Base-by-base conservation (phyloP, 2,113 vertebrate genomes). In the Probosciger aterrimus region DNA sequence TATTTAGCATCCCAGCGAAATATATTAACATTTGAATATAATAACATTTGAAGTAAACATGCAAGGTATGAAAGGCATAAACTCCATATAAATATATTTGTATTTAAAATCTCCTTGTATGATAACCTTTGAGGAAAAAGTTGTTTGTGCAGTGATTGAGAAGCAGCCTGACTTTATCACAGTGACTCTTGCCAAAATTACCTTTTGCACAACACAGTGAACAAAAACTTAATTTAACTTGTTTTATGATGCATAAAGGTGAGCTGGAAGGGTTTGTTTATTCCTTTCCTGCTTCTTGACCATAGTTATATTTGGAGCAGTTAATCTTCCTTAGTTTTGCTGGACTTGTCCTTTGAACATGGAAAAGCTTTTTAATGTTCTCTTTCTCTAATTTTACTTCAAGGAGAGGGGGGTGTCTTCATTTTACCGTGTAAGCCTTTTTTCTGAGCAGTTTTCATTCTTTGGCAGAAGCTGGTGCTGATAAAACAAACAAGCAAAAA, bases 231-330 rank as follows among this genome's bases (percentile, higher is more conserved):
- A 87, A 95, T 94, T 92, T 93, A 91, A 89, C 95, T 95, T 96
- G 84, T 82, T 94, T 95, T 93, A 91, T 96, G 96, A 68, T 94
- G 93, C 95, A 96, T 91, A 68, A 90, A 93, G 87, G 90, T 92
- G 96, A 92, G 90, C 75, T 82, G 78, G 41, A 93, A 90, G 49
- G 37, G 24, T 90, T 94, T 94, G 85, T 89, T 95, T 90, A 78
- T 82, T 94, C 44, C 18, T 77, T 76, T 76, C 63, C 71, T 90
- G 70, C 63, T 92, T 88, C 90, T 94, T 95, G 88, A 88, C 82
- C 82, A 77, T 1, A 47, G 44, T 50, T 79, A 6, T 52, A 74
- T 92, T 65, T 79, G 52, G 69, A 85, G 35, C 43, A 82, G 62
- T 71, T 87, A 73, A 79, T 93, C 62, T 78, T 83, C 53, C 47